phyloP scores from a whole-genome alignment of 2,797 vertebrate species.

The Acanthopagrus latus region DNA sequence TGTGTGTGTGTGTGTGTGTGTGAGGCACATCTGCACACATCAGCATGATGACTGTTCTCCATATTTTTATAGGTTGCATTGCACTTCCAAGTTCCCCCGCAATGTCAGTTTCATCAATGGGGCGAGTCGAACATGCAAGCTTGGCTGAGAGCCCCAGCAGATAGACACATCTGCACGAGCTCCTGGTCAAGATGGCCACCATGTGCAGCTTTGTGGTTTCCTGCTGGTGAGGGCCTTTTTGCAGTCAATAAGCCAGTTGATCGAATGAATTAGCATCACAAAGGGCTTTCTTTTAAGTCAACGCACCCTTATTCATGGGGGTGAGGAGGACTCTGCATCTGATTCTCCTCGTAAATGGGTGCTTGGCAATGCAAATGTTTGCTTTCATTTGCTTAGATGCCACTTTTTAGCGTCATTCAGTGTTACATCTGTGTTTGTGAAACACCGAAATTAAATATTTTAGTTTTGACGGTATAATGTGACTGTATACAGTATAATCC shows the following conservation, averaged over 20 bases:
- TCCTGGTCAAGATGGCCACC: slow-evolving; percentile 68
- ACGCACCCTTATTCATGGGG: slow-evolving; percentile 48
- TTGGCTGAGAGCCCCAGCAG: slow-evolving; percentile 33
- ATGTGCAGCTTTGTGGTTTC: slow-evolving; percentile 65
- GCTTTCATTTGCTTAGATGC: slow-evolving; percentile 29
- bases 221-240: slow-evolving; percentile 71
- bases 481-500: not conserved
- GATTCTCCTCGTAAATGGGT: slow-evolving; percentile 68
- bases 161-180: slow-evolving; percentile 44
- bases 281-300: slow-evolving; percentile 72
- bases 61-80: slow-evolving; percentile 23
- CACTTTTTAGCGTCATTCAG: not conserved
- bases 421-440: slow-evolving; percentile 5
- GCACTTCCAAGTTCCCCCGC: slow-evolving; percentile 13
- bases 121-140: slow-evolving; percentile 28
- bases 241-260: slow-evolving; percentile 82
- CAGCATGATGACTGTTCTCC: not conserved
- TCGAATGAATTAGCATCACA: slow-evolving; percentile 78
- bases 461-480: not conserved
- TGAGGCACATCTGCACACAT: slow-evolving; percentile 20
- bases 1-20: too few species aligned
- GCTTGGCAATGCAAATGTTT: slow-evolving; percentile 70
- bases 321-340: slow-evolving; percentile 60
- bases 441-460: slow-evolving; percentile 1
- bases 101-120: slow-evolving; percentile 52